These are phyloP conservation scores for Taxidea taxus DNA, from an alignment of 2,113 vertebrate genomes.

Conservation along the genomic window DNA sequence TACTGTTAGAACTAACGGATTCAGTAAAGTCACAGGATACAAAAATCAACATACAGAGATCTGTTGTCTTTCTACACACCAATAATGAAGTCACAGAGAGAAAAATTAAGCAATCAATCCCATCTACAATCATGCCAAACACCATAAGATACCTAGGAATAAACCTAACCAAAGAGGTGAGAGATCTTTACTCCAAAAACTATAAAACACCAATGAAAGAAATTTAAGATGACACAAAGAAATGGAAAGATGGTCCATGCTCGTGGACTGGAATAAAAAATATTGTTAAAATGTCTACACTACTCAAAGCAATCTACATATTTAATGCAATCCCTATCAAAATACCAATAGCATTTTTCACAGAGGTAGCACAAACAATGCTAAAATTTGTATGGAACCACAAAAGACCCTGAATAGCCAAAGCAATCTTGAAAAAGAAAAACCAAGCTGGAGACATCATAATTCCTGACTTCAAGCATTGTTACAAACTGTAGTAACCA, in stretches of 20 bases:
- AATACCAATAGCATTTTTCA: too few species aligned
- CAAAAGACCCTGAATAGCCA: too few species aligned
- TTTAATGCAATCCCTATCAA: too few species aligned
- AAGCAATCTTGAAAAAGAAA: too few species aligned
- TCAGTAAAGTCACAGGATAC: neutral
- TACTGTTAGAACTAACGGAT: neutral
- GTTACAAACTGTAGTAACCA: too few species aligned
- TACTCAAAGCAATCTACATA: neutral
- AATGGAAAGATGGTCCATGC: neutral
- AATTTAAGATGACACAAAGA: neutral
- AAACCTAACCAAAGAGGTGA: neutral
- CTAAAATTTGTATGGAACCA: too few species aligned
- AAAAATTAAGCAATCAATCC: neutral
- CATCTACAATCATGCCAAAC: neutral
- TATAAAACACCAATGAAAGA: neutral
- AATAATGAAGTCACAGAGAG: neutral
- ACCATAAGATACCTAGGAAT: neutral
- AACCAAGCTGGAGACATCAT: too few species aligned
- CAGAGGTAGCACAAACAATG: too few species aligned
- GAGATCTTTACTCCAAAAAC: neutral
- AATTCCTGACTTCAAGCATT: too few species aligned
- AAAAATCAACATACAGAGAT: neutral
- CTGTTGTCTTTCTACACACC: neutral
- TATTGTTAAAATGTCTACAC: neutral
- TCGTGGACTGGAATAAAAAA: neutral